These are phyloP conservation scores for Sinocyclocheilus anophthalmus DNA, from an alignment of 2,113 vertebrate species.

Conservation along the genomic window DNA sequence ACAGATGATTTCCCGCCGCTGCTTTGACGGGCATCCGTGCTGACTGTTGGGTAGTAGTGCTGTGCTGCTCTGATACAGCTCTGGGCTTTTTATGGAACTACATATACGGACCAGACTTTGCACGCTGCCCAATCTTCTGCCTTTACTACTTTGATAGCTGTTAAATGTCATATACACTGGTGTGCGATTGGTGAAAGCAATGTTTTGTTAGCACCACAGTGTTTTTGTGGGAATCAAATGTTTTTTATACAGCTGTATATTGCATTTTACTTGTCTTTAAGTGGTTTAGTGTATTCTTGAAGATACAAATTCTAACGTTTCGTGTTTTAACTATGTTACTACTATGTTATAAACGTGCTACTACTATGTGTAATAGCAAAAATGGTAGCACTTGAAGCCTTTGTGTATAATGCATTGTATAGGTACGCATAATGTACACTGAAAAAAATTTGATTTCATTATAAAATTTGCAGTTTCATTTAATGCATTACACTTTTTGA, in stretches of 20 bases:
- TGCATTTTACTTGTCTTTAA: background rate
- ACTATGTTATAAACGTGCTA: no score
- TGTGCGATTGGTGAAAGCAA: background rate
- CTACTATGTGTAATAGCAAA: no score
- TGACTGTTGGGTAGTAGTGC: slow-evolving; percentile 62
- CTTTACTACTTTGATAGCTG: background rate
- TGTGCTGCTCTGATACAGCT: slow-evolving; percentile 42
- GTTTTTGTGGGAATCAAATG: no score
- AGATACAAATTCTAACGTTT: background rate
- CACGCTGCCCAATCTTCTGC: background rate
- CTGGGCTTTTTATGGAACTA: slow-evolving; percentile 39
- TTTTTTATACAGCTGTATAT: background rate
- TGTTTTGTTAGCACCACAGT: background rate
- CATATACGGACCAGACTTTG: background rate
- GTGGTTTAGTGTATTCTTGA: background rate
- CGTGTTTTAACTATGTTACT: background rate
- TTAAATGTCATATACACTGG: background rate
- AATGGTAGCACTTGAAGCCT: no score
- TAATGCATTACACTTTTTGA: no score
- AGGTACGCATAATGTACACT: no score
- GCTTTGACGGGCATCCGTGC: slow-evolving; percentile 63
- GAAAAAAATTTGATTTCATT: no score
- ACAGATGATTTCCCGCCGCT: slow-evolving; percentile 64
- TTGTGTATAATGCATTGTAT: no score
- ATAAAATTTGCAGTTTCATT: no score